Percentiles rank a stretch among this genome's conserved stretches.
These are phyloP conservation scores for Cyclina sinensis DNA, from an alignment of 1,140 invertebrate species.

Conservation along the genomic window DNA sequence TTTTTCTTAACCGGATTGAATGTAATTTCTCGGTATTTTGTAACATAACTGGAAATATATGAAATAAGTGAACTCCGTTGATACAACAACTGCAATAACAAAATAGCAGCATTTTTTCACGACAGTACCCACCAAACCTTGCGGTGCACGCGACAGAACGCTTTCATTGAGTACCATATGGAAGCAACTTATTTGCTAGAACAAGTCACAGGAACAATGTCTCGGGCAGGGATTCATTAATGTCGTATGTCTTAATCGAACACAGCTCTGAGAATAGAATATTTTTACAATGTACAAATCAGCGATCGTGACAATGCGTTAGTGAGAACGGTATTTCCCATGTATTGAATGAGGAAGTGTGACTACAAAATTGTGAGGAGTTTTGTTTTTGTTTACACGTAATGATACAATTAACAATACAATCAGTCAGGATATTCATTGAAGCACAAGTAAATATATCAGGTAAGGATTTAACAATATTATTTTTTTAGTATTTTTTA, in stretches of 20 bases:
- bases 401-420: too few species aligned
- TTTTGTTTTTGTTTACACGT: background rate
- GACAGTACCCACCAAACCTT: background rate
- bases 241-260: slow-evolving; percentile 39
- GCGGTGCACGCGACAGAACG: background rate
- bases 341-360: background rate
- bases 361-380: background rate
- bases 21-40: too few species aligned
- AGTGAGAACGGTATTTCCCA: background rate
- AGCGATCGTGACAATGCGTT: background rate
- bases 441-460: too few species aligned
- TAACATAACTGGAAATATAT: too few species aligned
- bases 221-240: slow-evolving; percentile 18
- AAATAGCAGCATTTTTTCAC: too few species aligned
- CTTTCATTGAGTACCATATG: slow-evolving; percentile 35
- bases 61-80: too few species aligned
- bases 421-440: too few species aligned
- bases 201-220: slow-evolving; percentile 29
- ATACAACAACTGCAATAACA: too few species aligned
- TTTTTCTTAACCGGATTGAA: too few species aligned
- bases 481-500: too few species aligned
- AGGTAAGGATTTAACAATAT: too few species aligned
- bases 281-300: background rate
- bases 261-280: slow-evolving; percentile 8
- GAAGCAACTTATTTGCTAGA: slow-evolving; percentile 32